Evolutionary conservation across 2,888 invertebrate species (phyloP).

Genomic region (Leptopterna dolabrata): DNA sequence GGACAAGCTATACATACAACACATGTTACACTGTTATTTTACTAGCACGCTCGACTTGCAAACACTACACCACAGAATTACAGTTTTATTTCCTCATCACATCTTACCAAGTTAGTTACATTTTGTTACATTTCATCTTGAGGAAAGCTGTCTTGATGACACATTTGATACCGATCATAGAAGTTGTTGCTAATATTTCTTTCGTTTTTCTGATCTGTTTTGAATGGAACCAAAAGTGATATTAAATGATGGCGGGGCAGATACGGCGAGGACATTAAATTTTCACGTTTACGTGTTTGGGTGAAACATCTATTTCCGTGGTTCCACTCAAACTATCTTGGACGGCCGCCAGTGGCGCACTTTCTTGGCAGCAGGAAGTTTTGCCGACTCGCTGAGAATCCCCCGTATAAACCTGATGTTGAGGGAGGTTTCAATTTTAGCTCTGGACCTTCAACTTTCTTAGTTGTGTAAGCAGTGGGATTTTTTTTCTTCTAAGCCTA

Average conservation of each 20-base stretch:
- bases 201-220: not conserved
- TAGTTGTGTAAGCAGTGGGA: not conserved
- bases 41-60: too few species aligned
- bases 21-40: too few species aligned
- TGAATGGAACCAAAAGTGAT: not conserved
- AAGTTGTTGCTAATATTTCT: too few species aligned
- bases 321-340: not conserved
- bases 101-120: too few species aligned
- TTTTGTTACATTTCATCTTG: too few species aligned
- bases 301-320: constrained; percentile 36
- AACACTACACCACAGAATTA: too few species aligned
- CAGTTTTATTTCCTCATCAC: too few species aligned
- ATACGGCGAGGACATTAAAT: not conserved
- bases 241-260: not conserved
- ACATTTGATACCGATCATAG: too few species aligned
- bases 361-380: constrained; percentile 20
- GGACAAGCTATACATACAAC: too few species aligned
- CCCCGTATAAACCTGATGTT: not conserved
- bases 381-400: constrained; percentile 15
- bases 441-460: not conserved
- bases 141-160: too few species aligned
- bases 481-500: not conserved
- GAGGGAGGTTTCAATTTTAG: not conserved
- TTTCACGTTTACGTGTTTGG: constrained; percentile 15
- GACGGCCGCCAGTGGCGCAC: not conserved